Evolutionary conservation across 2,797 vertebrate genomes (phyloP), one percentile per base, ranked within the genome.

Genomic region (Intellagama lesueurii): DNA sequence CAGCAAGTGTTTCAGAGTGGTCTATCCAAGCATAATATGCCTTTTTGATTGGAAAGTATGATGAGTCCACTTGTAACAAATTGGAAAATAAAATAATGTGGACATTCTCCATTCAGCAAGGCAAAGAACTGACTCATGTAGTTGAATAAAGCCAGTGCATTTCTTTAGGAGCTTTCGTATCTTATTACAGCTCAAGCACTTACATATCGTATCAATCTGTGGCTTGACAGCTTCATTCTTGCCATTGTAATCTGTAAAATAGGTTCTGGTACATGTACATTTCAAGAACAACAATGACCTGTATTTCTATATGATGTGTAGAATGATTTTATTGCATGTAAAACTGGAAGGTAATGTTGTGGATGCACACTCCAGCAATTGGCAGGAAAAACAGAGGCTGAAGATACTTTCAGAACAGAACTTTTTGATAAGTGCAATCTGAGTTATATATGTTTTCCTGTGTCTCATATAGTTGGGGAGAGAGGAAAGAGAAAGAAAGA

Each of bases 51-150:
- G 81, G 83, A 86, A 90, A 83, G 11, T 64, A 82, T 81, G 40
- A 70, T n/a, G 87, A 83, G 70, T 88, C 89, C 9, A 19, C 70
- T 86, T 81, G 60, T 86, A 86, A 24, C 60, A 91, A 93, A 79
- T 64, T 73, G 90, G 81, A 80, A 92, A 93, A 95, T 89, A 73
- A 90, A 79, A 4, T 87, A 91, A 66, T 1, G 75, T 44, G 28
- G 44, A 64, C 28, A 26, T 77, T 79, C 17, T 89, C 8, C 79
- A 24, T 86, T 85, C 86, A 90, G 12, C 56, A 89, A 73, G 85
- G 70, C 91, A 89, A 92, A 88, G 92, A 90, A 91, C 11, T 91
- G 91, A 91, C 82, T 87, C 7, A 30, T 19, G 32, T 1, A 79
- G 78, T 78, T 90, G 26, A 11, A 30, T 90, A 85, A 85, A 52